Percentiles rank a stretch among this genome's conserved stretches.
Conservation (phyloP, 2,797 vertebrate species). For the Potorous gilbertii region DNA sequence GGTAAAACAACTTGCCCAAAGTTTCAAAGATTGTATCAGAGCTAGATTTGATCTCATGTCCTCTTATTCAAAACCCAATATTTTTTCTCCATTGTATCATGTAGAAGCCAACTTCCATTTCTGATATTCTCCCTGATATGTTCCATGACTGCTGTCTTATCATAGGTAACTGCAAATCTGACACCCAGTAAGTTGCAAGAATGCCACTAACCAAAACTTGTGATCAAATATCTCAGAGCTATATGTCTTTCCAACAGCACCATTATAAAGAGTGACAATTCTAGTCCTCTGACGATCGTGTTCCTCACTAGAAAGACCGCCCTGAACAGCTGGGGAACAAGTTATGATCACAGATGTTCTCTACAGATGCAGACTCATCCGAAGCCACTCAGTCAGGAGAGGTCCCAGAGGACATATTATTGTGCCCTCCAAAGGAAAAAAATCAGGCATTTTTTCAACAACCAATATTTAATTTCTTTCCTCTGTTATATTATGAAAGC, state of each 20-base stretch:
- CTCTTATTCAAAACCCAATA: neutral
- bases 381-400: neutral
- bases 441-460: neutral
- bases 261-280: neutral
- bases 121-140: neutral
- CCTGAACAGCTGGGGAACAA: neutral
- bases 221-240: neutral
- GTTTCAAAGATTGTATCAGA: neutral
- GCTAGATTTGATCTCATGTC: neutral
- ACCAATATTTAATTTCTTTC: slow-evolving; percentile 63
- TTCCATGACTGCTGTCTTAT: neutral
- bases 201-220: neutral
- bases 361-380: neutral
- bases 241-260: neutral
- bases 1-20: neutral
- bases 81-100: neutral
- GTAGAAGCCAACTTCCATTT: neutral
- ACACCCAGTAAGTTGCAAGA: neutral
- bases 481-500: slow-evolving; percentile 77
- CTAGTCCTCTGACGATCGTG: neutral
- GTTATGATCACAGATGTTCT: neutral
- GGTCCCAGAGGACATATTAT: neutral
- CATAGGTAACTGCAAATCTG: neutral
- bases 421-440: neutral
- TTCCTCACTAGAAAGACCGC: neutral